Base-by-base conservation (phyloP, 2,888 invertebrate species). In the Zele albiditarsus region DNA sequence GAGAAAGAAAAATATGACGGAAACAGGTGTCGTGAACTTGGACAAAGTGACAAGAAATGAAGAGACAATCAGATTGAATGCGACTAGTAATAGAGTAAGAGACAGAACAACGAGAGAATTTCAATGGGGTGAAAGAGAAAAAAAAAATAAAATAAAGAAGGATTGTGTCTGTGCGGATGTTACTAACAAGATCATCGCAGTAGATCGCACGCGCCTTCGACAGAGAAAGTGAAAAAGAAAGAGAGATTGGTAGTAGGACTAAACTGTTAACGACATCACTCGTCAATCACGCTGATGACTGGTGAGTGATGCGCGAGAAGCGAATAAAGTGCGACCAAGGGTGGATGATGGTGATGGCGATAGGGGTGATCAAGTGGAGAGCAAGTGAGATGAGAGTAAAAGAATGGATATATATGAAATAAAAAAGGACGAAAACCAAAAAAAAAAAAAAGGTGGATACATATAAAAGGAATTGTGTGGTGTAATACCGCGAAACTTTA, bases 261-360 rank as follows among this genome's bases (percentile, higher is more conserved):
- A 86, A 86, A 84, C 82, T 86, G 85, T 86, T 88, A 87, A 87
- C 86, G 87, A 87, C 85, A 87, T 87, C 87, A 87, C 85, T 86
- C 86, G 86, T 87, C 87, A 86, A 87, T 87, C 87, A 86, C 82
- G 82, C 74, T 86, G 87, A 87, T 84, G 87, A 86, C 82, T 82
- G 83, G 80, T 80, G 84, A 83, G 84, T 81, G 80, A 80, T 80
- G 76, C 58, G 65, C 73, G 73, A 73, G 63, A 68, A 33, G 70
- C 53, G 53, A 53, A 53, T 53, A 53, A 53, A 53, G 53, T 53
- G 53, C 53, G 53, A 53, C 53, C 53, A 53, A 53, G 53, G 53
- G 53, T 53, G 20, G 53, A 53, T 53, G 53, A 53, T 53, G 20
- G 53, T 53, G 53, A 49, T 49, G 49, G 49, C n/a, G 49, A 53